Evolutionary conservation across 2,113 vertebrate species (phyloP), one percentile per base, ranked within the genome.

Genomic region (Cyanoramphus novaezelandiae): DNA sequence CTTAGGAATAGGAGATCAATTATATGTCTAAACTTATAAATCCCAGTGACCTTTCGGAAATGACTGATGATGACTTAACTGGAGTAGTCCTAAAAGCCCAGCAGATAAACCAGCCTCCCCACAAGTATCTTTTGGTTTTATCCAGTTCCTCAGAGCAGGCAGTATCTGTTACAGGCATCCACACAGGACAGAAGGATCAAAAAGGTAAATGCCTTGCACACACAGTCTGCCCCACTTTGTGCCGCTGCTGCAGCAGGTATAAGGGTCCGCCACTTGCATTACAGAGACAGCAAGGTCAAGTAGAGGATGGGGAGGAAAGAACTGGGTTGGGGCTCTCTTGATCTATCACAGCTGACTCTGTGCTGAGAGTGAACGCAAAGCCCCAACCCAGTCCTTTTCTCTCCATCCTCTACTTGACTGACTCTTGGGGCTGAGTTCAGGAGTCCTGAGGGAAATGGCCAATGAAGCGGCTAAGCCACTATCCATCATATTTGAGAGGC

Each of bases 241-340:
- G 27, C 18, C 33, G 60, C 35, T 39, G 27, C 41, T 7, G 50
- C 21, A n/a, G 43, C 2, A 3, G 67, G 41, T 74, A 60, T 21
- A 15, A 15, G 43, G n/a, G 18, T 62, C 52, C 41, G 47, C 23
- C 31, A 10, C 60, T 28, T 1, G 2, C 17, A 49, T 37, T 6
- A 33, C 2, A 0, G 8, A 53, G 23, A 29, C 0, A 1, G 20
- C 0, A 1, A 76, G 46, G 43, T 14, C 46, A 63, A 24, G 33
- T 1, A n/a, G 64, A 72, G 19, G 52, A 57, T 3, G 59, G 9
- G 33, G n/a, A 86, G 49, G 55, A 70, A 70, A 63, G 69, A n/a
- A 31, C 11, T 2, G 14, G 21, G 11, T 15, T 75, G 55, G n/a
- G 55, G 33, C 7, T 86, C 27, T 70, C 70, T 53, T 43, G 27